Evolutionary conservation across 2,113 vertebrate genomes (phyloP).

Genomic region (Oncorhynchus tshawytscha): DNA sequence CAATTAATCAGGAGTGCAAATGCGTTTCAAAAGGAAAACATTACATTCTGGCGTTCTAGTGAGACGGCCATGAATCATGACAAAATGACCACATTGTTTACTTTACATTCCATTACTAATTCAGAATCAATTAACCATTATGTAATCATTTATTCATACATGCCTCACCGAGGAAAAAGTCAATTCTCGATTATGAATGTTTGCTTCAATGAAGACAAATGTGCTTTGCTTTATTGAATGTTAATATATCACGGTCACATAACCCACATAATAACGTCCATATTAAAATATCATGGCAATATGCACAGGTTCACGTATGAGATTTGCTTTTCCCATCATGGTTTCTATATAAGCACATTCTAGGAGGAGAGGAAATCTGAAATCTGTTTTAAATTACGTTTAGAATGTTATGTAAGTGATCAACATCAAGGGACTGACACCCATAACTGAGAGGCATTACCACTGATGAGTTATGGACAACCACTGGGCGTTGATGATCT

Average conservation of each 20-base stretch:
- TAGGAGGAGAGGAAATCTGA: too few species aligned
- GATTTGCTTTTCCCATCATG: too few species aligned
- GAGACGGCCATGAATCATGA: background rate
- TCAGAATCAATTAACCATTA: background rate
- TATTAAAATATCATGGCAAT: too few species aligned
- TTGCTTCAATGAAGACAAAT: too few species aligned
- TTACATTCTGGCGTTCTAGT: background rate
- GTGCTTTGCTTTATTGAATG: too few species aligned
- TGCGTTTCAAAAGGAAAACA: slow-evolving; percentile 5
- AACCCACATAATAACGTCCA: too few species aligned
- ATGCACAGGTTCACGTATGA: too few species aligned
- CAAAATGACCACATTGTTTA: background rate
- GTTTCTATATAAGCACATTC: too few species aligned
- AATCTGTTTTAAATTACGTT: background rate
- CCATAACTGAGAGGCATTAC: background rate
- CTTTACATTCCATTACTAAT: background rate
- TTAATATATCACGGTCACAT: too few species aligned
- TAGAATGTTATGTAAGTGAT: background rate
- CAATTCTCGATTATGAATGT: too few species aligned
- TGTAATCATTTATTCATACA: background rate
- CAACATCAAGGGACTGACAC: background rate
- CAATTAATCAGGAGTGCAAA: slow-evolving; percentile 24
- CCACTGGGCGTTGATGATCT: background rate
- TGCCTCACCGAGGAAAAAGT: background rate
- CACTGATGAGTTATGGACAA: background rate